A percentile compares a stretch with the other conserved stretches of the same genome.
Conservation (phyloP, 2,113 vertebrate genomes). For the Apteryx owenii region DNA sequence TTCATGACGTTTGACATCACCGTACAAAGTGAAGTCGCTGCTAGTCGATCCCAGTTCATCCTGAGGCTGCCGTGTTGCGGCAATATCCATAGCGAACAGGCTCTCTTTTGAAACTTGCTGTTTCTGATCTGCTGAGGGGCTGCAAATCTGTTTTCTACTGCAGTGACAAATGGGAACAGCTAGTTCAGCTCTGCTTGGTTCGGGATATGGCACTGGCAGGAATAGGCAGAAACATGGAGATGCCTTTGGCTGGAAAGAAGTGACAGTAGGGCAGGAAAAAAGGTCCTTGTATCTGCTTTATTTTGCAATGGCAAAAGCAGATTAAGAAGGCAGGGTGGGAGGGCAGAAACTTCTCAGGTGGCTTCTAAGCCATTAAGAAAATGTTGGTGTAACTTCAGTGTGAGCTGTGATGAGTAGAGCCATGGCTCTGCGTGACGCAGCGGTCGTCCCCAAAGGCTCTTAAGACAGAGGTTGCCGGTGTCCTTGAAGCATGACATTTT, state of each 20-base stretch:
- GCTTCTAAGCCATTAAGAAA: neutral
- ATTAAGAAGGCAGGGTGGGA: neutral
- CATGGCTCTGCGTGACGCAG: neutral
- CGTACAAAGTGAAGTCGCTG: too few relatives aligned
- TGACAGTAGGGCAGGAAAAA: neutral
- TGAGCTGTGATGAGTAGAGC: neutral
- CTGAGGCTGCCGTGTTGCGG: neutral
- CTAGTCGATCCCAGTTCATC: neutral
- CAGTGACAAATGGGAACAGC: too few relatives aligned
- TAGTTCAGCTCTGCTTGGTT: neutral
- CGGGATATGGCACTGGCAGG: neutral
- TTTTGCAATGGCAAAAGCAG: neutral
- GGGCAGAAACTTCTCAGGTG: neutral
- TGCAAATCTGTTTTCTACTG: too few relatives aligned
- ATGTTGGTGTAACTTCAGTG: neutral
- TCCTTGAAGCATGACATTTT: neutral
- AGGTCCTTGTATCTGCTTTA: neutral
- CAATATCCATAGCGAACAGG: rapidly evolving
- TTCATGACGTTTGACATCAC: too few relatives aligned
- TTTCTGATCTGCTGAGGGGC: rapidly evolving
- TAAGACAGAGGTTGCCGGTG: neutral
- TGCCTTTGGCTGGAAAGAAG: neutral
- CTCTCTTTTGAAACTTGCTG: neutral
- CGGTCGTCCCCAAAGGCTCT: neutral
- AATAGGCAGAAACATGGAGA: neutral